A percentile compares a stretch with the other conserved stretches of the same genome.
These are phyloP conservation scores for Theocolax elegans DNA, from an alignment of 1,140 invertebrate species.

Conservation along the genomic window DNA sequence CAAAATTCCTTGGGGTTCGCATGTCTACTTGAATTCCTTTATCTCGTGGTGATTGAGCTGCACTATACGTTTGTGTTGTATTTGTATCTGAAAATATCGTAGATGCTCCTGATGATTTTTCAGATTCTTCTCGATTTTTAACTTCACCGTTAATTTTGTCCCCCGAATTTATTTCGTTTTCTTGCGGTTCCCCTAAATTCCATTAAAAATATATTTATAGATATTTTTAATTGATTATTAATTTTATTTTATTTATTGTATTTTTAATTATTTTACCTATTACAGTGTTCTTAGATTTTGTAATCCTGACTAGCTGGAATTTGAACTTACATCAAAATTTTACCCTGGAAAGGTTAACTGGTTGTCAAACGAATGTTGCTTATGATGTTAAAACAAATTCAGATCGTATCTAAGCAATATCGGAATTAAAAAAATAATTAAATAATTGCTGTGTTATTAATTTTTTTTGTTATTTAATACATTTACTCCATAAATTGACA, in stretches of 20 bases:
- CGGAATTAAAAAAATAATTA: no score
- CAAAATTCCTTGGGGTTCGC: constrained; percentile 38
- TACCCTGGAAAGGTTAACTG: neutral
- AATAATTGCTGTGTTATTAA: no score
- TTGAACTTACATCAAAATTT: constrained; percentile 17
- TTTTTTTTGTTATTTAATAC: no score
- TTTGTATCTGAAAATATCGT: neutral
- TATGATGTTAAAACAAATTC: neutral
- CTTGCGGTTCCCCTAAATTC: neutral
- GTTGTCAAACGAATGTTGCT: neutral
- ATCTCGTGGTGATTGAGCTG: constrained; percentile 8
- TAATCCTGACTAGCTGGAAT: constrained; percentile 17
- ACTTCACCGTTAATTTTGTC: neutral
- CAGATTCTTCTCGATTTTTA: neutral
- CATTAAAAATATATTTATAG: neutral
- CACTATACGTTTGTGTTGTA: neutral
- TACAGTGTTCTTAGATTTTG: neutral
- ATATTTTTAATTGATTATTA: neutral
- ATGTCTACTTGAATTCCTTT: constrained; percentile 45
- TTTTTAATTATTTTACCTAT: constrained; percentile 29
- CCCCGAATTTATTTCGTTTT: constrained; percentile 3
- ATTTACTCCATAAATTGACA: no score
- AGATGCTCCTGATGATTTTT: constrained; percentile 22
- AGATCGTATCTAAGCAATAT: neutral
- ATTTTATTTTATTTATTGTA: no score